Evolutionary conservation across 2,888 invertebrate genomes (phyloP).

Genomic region (Sminthurides aquaticus): DNA sequence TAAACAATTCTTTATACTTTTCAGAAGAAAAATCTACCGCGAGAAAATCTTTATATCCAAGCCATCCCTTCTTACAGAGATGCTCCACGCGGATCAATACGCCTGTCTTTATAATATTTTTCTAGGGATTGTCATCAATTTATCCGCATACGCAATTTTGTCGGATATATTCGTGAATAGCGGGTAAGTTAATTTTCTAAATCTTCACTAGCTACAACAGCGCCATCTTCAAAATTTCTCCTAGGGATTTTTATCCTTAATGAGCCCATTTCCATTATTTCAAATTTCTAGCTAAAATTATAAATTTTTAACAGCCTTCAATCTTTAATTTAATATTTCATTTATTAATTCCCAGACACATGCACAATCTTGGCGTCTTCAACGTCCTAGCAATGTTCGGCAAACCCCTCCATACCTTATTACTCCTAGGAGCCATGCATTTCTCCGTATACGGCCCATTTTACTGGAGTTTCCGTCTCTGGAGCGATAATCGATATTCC

Average conservation of each 20-base stretch:
- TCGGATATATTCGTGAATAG: slow-evolving; percentile 19
- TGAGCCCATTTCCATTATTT: too few species aligned
- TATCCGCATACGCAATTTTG: slow-evolving; percentile 19
- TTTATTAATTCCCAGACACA: too few species aligned
- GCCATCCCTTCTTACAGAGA: slow-evolving; percentile 22
- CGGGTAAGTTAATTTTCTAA: too few species aligned
- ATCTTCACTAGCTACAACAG: too few species aligned
- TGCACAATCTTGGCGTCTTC: slow-evolving; percentile 11
- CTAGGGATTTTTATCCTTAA: too few species aligned
- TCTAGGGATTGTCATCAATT: slow-evolving; percentile 24
- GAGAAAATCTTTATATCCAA: slow-evolving; percentile 23
- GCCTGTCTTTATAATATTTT: slow-evolving; percentile 28
- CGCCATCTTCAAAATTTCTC: too few species aligned
- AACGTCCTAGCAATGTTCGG: slow-evolving; percentile 17
- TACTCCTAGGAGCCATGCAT: slow-evolving; percentile 18
- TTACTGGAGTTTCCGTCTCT: slow-evolving; percentile 13
- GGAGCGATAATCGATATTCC: slow-evolving; percentile 16
- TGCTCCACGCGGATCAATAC: slow-evolving; percentile 26
- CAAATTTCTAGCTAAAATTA: too few species aligned
- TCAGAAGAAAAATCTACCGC: neutral
- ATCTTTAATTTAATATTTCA: too few species aligned
- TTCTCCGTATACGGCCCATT: slow-evolving; percentile 3
- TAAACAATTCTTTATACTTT: neutral
- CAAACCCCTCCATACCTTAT: neutral
- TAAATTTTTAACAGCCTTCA: too few species aligned